These are phyloP conservation scores for Grammomys dolichurus DNA, from an alignment of 2,113 vertebrate genomes.

Conservation along the genomic window DNA sequence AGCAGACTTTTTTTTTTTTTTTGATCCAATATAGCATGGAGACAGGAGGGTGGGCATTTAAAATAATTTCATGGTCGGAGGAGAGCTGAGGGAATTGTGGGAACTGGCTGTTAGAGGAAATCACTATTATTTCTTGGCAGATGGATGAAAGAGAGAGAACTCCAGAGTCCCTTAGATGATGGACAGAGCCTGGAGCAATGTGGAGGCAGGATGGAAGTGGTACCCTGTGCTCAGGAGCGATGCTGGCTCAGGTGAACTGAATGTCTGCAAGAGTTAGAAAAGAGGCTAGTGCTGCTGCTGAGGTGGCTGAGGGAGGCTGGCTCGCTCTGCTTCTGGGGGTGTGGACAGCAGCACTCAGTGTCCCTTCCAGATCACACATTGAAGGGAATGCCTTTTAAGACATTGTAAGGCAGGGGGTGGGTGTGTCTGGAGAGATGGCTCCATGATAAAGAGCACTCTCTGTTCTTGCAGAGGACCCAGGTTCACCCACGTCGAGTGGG, in stretches of 20 bases:
- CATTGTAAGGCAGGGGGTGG: background rate
- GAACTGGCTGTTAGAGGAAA: background rate
- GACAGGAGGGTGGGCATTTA: slow-evolving; percentile 5
- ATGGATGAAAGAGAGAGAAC: background rate
- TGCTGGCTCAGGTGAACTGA: background rate
- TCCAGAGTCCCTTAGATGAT: background rate
- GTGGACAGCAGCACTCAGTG: background rate
- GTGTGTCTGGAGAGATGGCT: background rate
- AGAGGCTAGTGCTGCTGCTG: background rate
- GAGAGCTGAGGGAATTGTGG: slow-evolving; percentile 57
- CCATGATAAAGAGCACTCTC: background rate
- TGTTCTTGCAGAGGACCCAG: background rate
- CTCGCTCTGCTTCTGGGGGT: background rate
- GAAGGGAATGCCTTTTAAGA: background rate
- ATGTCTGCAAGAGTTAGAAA: background rate
- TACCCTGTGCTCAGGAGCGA: background rate
- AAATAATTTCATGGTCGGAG: slow-evolving; percentile 21
- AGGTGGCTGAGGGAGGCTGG: background rate
- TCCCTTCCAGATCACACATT: background rate
- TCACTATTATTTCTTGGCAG: slow-evolving; percentile 36
- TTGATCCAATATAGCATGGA: background rate
- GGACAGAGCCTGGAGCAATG: background rate
- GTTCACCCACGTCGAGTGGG: background rate
- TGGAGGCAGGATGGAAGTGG: background rate
- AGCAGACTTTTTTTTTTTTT: background rate